Evolutionary conservation across 2,113 vertebrate genomes (phyloP).

Genomic region (Macaca nemestrina): DNA sequence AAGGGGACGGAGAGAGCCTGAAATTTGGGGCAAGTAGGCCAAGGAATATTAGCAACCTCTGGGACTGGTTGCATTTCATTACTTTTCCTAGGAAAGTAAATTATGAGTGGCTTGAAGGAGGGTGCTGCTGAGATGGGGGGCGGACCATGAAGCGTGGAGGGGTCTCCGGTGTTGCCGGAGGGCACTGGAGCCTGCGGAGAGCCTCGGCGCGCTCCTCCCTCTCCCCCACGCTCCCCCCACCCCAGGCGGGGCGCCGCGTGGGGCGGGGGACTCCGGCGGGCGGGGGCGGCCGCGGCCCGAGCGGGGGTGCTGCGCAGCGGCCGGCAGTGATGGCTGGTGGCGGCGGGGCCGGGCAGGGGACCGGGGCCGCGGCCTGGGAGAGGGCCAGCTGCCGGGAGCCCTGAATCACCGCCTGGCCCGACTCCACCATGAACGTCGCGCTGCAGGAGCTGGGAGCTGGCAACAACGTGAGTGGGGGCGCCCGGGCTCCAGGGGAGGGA

Average conservation of each 20-base stretch:
- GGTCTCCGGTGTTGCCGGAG: not conserved
- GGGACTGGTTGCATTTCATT: not conserved
- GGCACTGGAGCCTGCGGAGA: not conserved
- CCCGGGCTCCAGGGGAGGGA: not conserved
- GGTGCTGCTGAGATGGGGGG: not conserved
- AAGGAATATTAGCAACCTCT: not conserved
- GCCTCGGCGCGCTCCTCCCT: conserved; percentile 24
- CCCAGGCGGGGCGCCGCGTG: conserved; percentile 30
- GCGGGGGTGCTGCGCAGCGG: not conserved
- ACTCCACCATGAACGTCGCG: conserved; percentile 84
- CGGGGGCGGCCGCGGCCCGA: not conserved
- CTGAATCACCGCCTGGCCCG: conserved; percentile 48
- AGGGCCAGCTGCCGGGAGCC: conserved; percentile 42
- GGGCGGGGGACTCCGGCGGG: conserved; percentile 1
- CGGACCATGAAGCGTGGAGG: not conserved
- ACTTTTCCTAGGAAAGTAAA: not conserved
- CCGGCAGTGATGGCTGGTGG: conserved; percentile 23
- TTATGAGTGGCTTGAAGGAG: not conserved
- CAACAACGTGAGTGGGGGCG: conserved; percentile 68
- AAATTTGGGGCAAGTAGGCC: not conserved
- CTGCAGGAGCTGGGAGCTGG: conserved; percentile 83
- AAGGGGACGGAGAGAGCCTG: not conserved
- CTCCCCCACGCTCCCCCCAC: conserved; percentile 12
- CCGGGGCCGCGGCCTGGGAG: conserved; percentile 1
- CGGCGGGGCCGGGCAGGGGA: not conserved